phyloP scores from a whole-genome alignment of 2,113 vertebrate genomes.

The Uria lomvia region DNA sequence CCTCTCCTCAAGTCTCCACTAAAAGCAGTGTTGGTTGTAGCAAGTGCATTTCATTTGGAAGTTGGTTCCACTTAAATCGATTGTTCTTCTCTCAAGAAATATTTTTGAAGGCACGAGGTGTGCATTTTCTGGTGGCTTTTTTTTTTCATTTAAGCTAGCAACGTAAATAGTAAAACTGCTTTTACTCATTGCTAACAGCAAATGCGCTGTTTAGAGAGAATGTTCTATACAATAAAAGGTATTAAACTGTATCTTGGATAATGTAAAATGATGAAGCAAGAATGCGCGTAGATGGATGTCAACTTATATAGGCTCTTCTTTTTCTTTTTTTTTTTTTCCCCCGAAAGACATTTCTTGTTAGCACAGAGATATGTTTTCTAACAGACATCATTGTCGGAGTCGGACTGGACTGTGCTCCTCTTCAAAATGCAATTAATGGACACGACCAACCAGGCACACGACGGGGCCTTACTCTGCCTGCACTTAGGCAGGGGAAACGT shows the following conservation, averaged over 20 bases:
- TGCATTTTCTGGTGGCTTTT: background rate
- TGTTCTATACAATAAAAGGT: background rate
- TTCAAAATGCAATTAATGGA: slow-evolving; percentile 14
- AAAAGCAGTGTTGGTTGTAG: slow-evolving; percentile 44
- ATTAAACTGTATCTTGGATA: background rate
- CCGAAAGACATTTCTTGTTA: background rate
- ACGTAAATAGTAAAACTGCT: accelerated
- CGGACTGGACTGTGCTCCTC: background rate
- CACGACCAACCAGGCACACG: background rate
- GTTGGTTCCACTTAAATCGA: slow-evolving; percentile 71
- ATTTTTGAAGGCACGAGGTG: slow-evolving; percentile 20
- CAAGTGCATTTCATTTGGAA: slow-evolving; percentile 61
- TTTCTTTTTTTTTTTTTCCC: background rate
- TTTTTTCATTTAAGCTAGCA: background rate
- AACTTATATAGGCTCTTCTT: background rate
- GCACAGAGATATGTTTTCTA: background rate
- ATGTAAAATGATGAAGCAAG: background rate
- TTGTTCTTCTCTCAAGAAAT: slow-evolving; percentile 60
- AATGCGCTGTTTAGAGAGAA: background rate
- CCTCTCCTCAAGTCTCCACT: slow-evolving; percentile 52
- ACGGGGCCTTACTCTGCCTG: background rate
- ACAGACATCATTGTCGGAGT: accelerated
- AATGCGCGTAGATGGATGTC: accelerated
- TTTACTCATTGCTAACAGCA: background rate
- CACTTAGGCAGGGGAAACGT: background rate